Evolutionary conservation across 2,113 vertebrate genomes (phyloP).

Genomic region (Hippopotamus amphibius): DNA sequence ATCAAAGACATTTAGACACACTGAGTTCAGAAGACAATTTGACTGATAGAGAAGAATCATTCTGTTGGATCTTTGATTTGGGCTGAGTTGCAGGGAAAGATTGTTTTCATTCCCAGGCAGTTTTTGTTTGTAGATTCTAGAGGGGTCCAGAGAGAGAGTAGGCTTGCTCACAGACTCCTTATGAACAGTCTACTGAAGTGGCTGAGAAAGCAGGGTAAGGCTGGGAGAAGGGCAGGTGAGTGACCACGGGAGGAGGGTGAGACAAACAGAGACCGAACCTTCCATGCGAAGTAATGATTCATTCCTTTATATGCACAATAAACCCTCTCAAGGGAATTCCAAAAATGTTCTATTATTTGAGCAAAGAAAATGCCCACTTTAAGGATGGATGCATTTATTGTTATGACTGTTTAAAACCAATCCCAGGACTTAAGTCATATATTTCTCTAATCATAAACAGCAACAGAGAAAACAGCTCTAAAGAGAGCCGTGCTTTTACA

Average conservation of each 20-base stretch:
- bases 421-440: not conserved
- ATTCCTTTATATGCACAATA: not conserved
- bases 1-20: not conserved
- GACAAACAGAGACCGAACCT: not conserved
- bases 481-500: not conserved
- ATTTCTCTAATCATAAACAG: not conserved
- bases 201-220: not conserved
- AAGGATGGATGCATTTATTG: not conserved
- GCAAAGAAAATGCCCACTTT: not conserved
- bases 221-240: not conserved
- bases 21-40: not conserved
- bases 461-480: not conserved
- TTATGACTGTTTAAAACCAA: conserved; percentile 38
- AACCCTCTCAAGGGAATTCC: not conserved
- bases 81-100: not conserved
- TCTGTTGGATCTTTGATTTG: not conserved
- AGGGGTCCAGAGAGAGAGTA: not conserved
- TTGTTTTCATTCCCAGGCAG: not conserved
- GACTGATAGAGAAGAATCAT: not conserved
- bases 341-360: conserved; percentile 6
- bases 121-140: not conserved
- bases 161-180: not conserved
- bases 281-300: not conserved
- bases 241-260: not conserved
- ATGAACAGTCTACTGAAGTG: not conserved